Conservation (phyloP, 2,888 invertebrate genomes). For the Orthosia gracilis region DNA sequence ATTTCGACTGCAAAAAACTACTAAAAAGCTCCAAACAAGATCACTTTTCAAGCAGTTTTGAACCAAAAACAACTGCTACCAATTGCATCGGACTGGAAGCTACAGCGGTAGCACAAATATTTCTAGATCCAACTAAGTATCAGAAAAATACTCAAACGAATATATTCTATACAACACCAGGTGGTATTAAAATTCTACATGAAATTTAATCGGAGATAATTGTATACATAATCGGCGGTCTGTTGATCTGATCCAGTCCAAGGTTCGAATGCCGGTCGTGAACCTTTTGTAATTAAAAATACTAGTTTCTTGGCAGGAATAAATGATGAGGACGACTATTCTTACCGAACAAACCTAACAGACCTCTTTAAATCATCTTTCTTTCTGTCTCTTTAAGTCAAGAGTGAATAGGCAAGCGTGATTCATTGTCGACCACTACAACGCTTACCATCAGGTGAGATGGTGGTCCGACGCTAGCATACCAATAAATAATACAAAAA, state of each 20-base stretch:
- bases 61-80: too few species aligned
- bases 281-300: conserved; percentile 65
- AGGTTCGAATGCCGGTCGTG: conserved; percentile 60
- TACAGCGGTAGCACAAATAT: not conserved
- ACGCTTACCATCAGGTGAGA: too few species aligned
- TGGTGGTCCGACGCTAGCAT: too few species aligned
- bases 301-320: conserved; percentile 52
- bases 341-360: too few species aligned
- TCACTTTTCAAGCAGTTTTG: too few species aligned
- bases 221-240: conserved; percentile 54
- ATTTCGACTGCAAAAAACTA: too few species aligned
- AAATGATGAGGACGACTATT: conserved; percentile 53
- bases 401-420: too few species aligned
- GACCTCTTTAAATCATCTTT: too few species aligned
- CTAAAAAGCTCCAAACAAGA: not conserved
- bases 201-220: conserved; percentile 58
- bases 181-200: conserved; percentile 38
- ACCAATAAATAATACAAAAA: too few species aligned
- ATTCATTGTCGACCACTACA: too few species aligned
- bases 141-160: conserved; percentile 13
- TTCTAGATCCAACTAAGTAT: conserved; percentile 1
- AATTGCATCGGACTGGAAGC: too few species aligned
- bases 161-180: conserved; percentile 9
- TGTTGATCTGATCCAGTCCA: conserved; percentile 60
- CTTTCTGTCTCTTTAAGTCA: too few species aligned